phyloP scores from a whole-genome alignment of 2,888 invertebrate genomes.

The Apocheima hispidaria region DNA sequence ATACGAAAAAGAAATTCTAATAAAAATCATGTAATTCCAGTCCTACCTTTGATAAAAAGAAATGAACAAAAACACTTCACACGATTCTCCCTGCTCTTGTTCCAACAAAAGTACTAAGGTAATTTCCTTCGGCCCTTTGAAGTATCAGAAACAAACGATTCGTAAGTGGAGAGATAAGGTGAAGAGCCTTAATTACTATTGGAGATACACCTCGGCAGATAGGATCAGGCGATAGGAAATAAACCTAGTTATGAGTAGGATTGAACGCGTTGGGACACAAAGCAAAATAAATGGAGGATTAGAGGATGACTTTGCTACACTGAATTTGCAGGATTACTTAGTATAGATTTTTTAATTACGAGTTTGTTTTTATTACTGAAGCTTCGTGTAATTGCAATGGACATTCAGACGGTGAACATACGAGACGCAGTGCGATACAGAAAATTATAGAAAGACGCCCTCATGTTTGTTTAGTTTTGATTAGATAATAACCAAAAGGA shows the following conservation, averaged over 20 bases:
- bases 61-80: constrained; percentile 34
- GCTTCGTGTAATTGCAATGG: background rate
- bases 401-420: too few species aligned
- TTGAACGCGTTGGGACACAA: constrained; percentile 6
- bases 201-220: constrained; percentile 42
- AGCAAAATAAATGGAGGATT: constrained; percentile 27
- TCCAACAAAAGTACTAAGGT: constrained; percentile 37
- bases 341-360: background rate
- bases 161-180: constrained; percentile 47
- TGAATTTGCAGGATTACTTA: constrained; percentile 10
- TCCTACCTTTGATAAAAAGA: constrained; percentile 36
- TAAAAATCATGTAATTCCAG: constrained; percentile 20
- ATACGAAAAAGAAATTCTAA: constrained; percentile 7
- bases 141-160: constrained; percentile 45
- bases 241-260: background rate
- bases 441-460: too few species aligned
- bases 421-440: background rate
- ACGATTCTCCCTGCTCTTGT: constrained; percentile 29
- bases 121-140: constrained; percentile 45
- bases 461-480: too few species aligned
- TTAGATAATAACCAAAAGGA: too few species aligned
- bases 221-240: constrained; percentile 8
- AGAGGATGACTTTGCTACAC: constrained; percentile 13
- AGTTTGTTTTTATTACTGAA: background rate
- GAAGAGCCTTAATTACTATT: constrained; percentile 54